phyloP scores from a whole-genome alignment of 2,888 invertebrate species.

The Noctua janthina region DNA sequence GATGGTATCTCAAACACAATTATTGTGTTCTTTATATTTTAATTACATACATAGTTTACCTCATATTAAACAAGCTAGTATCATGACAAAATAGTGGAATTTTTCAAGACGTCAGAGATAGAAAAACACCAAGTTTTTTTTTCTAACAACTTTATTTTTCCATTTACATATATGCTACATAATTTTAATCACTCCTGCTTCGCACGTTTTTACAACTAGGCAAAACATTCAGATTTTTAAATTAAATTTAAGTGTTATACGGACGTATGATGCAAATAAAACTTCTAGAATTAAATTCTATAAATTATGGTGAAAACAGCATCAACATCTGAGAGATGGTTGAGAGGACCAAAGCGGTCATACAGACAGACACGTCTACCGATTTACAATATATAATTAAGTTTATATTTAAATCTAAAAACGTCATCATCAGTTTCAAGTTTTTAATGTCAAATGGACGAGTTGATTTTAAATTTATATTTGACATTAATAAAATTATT shows the following conservation, averaged over 20 bases:
- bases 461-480: not conserved
- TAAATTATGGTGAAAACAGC: not conserved
- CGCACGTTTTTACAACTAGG: not conserved
- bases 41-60: constrained; percentile 30
- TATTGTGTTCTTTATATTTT: constrained; percentile 6
- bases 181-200: not conserved
- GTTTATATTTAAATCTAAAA: not conserved
- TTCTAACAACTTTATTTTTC: not conserved
- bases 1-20: constrained; percentile 61
- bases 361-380: not conserved
- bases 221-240: not conserved
- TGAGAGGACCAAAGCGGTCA: not conserved
- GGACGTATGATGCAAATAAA: not conserved
- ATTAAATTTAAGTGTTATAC: not conserved
- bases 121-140: constrained; percentile 29
- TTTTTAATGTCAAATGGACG: constrained; percentile 22
- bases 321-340: not conserved
- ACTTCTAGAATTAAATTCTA: not conserved
- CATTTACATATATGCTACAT: not conserved
- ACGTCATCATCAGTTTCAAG: not conserved
- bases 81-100: constrained; percentile 32
- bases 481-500: not conserved
- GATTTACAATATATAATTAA: not conserved
- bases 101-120: constrained; percentile 38
- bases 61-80: constrained; percentile 12